These are phyloP conservation scores for Leptopilina drosophilae DNA, from an alignment of 2,888 invertebrate genomes.

Conservation along the genomic window DNA sequence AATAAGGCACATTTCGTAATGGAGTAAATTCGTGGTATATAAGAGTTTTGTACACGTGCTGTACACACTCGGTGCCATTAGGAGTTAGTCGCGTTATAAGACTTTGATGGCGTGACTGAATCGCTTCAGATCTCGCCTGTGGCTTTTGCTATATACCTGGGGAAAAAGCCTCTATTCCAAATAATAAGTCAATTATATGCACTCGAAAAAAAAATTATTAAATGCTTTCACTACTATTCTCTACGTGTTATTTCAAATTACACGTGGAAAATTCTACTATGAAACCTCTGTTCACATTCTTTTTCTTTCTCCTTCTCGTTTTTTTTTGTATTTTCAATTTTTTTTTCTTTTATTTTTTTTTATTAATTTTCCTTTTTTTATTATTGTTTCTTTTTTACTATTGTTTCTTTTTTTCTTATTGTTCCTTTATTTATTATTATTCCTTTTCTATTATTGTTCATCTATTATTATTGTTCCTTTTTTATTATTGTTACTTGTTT, in stretches of 20 bases:
- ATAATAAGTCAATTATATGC: constrained; percentile 42
- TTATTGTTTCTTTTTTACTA: too few relatives aligned
- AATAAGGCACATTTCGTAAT: constrained; percentile 45
- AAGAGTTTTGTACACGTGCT: constrained; percentile 54
- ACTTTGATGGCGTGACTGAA: constrained; percentile 66
- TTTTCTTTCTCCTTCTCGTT: too few relatives aligned
- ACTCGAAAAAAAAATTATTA: constrained; percentile 13
- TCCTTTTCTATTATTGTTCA: too few relatives aligned
- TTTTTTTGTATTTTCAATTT: too few relatives aligned
- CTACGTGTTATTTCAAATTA: constrained; percentile 14
- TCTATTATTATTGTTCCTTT: too few relatives aligned
- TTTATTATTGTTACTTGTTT: too few relatives aligned
- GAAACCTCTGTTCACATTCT: too few relatives aligned
- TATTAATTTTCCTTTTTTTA: too few relatives aligned
- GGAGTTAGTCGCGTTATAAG: constrained; percentile 51
- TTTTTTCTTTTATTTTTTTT: too few relatives aligned
- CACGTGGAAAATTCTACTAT: background rate
- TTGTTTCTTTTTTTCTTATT: too few relatives aligned
- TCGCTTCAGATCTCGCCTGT: constrained; percentile 54
- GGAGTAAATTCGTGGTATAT: constrained; percentile 45
- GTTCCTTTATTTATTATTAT: too few relatives aligned
- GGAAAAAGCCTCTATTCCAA: constrained; percentile 35
- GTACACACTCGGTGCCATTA: constrained; percentile 57
- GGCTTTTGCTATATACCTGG: constrained; percentile 16
- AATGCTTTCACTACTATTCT: constrained; percentile 27